These are phyloP conservation scores for Conus ventricosus DNA, from an alignment of 1,140 invertebrate species.

Conservation along the genomic window DNA sequence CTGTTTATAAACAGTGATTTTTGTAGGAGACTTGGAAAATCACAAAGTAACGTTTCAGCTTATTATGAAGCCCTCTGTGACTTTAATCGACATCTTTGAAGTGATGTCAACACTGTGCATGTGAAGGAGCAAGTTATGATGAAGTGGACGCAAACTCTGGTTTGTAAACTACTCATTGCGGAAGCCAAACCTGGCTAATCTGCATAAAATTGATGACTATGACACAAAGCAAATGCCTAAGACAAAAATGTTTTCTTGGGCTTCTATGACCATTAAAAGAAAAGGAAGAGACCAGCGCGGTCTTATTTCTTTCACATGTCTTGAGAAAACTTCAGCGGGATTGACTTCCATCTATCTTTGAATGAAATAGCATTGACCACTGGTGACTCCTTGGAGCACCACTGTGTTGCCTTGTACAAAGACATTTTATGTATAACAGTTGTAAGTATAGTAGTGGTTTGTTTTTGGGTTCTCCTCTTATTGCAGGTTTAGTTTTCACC, in stretches of 20 bases:
- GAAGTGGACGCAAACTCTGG: conserved; percentile 3
- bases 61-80: neutral
- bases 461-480: neutral
- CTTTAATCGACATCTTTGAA: neutral
- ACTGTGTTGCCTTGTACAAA: neutral
- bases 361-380: neutral
- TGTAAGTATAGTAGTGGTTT: neutral
- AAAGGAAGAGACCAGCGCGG: neutral
- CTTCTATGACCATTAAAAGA: neutral
- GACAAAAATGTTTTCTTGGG: neutral
- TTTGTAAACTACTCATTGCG: neutral
- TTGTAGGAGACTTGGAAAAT: neutral
- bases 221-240: neutral
- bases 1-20: neutral
- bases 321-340: neutral
- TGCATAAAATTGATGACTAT: neutral
- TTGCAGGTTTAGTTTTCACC: neutral
- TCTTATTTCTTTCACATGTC: neutral
- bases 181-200: neutral
- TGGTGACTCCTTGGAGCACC: neutral
- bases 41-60: neutral
- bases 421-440: neutral
- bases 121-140: neutral
- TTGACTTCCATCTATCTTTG: neutral
- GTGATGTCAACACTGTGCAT: neutral